Evolutionary conservation across 2,888 invertebrate genomes (phyloP).

Genomic region (Acronicta leporina): DNA sequence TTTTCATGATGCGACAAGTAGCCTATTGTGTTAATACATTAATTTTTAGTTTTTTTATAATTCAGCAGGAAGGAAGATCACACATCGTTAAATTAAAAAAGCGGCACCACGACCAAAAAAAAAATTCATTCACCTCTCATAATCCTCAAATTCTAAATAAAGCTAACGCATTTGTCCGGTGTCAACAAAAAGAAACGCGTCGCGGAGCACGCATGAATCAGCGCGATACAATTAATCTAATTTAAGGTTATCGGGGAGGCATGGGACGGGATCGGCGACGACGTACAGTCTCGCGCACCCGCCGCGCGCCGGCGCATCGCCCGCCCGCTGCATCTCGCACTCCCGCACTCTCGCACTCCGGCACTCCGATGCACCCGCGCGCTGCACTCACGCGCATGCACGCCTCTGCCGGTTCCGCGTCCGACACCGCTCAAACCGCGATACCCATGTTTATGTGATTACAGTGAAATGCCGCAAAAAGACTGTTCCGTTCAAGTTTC

Average conservation of each 20-base stretch:
- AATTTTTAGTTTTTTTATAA: background rate
- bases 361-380: constrained; percentile 54
- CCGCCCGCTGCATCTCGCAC: constrained; percentile 61
- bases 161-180: constrained; percentile 81
- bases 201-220: constrained; percentile 83
- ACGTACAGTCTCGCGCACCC: constrained; percentile 84
- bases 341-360: background rate
- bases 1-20: too few species aligned
- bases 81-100: constrained; percentile 28
- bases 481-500: constrained; percentile 86
- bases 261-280: constrained; percentile 77
- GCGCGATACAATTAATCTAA: constrained; percentile 88
- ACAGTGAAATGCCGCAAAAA: constrained; percentile 85
- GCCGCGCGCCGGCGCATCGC: constrained; percentile 75
- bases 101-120: constrained; percentile 50
- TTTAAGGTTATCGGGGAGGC: constrained; percentile 87
- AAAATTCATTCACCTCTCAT: constrained; percentile 75
- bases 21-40: background rate
- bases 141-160: constrained; percentile 76
- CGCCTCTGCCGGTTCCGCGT: constrained; percentile 18
- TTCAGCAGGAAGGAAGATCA: constrained; percentile 8
- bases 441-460: constrained; percentile 71
- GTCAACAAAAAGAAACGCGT: constrained; percentile 80
- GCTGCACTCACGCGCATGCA: constrained; percentile 29
- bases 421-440: constrained; percentile 51